phyloP scores from a whole-genome alignment of 1,140 invertebrate species.

The Chironomus striatipennis region DNA sequence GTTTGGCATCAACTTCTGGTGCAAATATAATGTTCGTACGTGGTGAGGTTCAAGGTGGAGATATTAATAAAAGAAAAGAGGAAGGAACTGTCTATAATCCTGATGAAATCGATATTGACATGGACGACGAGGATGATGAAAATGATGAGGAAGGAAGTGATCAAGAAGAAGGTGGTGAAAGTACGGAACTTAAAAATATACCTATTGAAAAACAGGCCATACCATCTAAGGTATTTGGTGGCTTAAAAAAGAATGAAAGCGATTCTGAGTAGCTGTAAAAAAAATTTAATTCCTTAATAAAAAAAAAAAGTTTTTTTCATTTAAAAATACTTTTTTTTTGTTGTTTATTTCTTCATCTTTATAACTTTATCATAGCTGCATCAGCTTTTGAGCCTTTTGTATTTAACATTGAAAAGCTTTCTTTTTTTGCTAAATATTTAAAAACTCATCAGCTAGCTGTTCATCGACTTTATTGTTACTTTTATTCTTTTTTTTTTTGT shows the following conservation, averaged over 20 bases:
- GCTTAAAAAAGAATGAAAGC: slow-evolving; percentile 42
- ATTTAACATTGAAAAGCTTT: not conserved
- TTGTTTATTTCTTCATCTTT: not conserved
- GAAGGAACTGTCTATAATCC: slow-evolving; percentile 66
- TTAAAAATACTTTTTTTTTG: not conserved
- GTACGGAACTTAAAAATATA: slow-evolving; percentile 48
- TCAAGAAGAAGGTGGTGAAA: slow-evolving; percentile 47
- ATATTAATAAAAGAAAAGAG: slow-evolving; percentile 55
- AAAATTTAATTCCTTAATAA: not conserved
- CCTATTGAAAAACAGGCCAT: slow-evolving; percentile 72
- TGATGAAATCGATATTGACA: slow-evolving; percentile 88
- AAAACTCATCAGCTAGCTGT: too few relatives aligned
- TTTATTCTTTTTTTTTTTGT: too few relatives aligned
- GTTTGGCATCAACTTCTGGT: slow-evolving; percentile 32
- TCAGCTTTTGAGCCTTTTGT: not conserved
- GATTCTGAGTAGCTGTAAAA: not conserved
- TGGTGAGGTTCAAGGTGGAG: slow-evolving; percentile 72
- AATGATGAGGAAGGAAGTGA: slow-evolving; percentile 55
- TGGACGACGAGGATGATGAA: slow-evolving; percentile 66
- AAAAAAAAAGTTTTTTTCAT: not conserved
- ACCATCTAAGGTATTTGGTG: slow-evolving; percentile 79
- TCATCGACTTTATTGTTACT: too few relatives aligned
- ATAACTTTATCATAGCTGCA: not conserved
- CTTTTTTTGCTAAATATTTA: not conserved
- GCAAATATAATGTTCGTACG: slow-evolving; percentile 71